A percentile compares a stretch with the other conserved stretches of the same genome.
Conservation (phyloP, 2,888 invertebrate species). For the Diabrotica balteata region DNA sequence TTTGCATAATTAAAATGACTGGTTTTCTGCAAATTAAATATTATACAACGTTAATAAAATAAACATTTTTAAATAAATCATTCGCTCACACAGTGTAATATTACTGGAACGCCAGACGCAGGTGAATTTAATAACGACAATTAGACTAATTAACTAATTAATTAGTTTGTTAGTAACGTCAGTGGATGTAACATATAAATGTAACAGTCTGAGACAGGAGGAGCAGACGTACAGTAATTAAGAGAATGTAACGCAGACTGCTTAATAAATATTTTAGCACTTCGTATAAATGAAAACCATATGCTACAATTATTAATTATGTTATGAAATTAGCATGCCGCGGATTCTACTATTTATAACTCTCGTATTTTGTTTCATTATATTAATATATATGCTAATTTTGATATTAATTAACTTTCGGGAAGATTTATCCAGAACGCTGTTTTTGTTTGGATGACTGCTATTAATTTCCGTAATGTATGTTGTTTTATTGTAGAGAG, state of each 20-base stretch:
- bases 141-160: conserved; percentile 60
- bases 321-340: conserved; percentile 45
- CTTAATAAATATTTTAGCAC: conserved; percentile 45
- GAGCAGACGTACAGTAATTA: conserved; percentile 48
- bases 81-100: background rate
- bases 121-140: conserved; percentile 54
- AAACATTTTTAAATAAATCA: no score
- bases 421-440: conserved; percentile 36
- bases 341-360: conserved; percentile 42
- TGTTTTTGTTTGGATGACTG: conserved; percentile 29
- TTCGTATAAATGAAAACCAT: conserved; percentile 51
- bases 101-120: conserved; percentile 29
- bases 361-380: conserved; percentile 38
- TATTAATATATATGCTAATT: conserved; percentile 41
- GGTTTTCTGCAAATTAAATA: no score
- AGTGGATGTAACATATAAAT: conserved; percentile 39
- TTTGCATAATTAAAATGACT: no score
- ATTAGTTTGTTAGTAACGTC: conserved; percentile 53
- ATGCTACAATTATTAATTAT: conserved; percentile 49
- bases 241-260: conserved; percentile 46
- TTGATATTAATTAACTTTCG: conserved; percentile 40
- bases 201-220: conserved; percentile 42
- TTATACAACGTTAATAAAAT: no score
- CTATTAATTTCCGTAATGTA: conserved; percentile 33
- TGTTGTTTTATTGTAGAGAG: conserved; percentile 19